Evolutionary conservation across 2,888 invertebrate species (phyloP), one percentile per base, ranked within the genome.

Genomic region (Artemia sp.): DNA sequence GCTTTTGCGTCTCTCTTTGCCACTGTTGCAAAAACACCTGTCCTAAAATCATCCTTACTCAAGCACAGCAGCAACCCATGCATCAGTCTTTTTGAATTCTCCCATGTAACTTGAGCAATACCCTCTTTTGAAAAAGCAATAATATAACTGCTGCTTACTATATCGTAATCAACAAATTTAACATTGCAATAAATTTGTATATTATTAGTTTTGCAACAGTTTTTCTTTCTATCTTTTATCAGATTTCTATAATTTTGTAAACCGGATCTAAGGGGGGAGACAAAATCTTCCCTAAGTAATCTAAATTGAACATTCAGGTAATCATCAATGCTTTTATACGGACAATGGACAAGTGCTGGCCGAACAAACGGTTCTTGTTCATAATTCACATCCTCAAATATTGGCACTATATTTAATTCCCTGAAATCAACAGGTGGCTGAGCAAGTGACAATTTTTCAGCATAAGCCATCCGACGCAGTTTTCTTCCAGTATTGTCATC

Each of bases 241-340:
- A 72, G 71, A 50, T 70, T 71, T 64, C 69, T 69, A 74, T 82
- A 84, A 75, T 81, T 80, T 73, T 76, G 76, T 76, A 88, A 82
- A 72, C 86, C 88, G 75, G 85, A 82, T 52, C 88, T 79, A 50
- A 92, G 76, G 0, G 91, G 88, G 19, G 82, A 81, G 52, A 89
- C 82, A 75, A 88, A 90, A 78, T 92, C 92, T 79, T 92, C 90
- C 52, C 89, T 79, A 68, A 92, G 76, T 52, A 91, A 79, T 58
- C 86, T 82, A 75, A 89, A 89, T 74, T 90, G 90, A n/a, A 86
- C 80, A 74, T 88, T 87, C 50, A 92, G 79, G 76, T 92, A 92
- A 75, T 89, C 85, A 67, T 85, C 82, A 0, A 86, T 80, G 75
- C 81, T 81, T 1, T 79, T 75, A 76, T 87, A 90, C 0, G 81